Evolutionary conservation across 30 jellyfish, hydroid and myxozoan genomes (phyloP), one percentile per base, ranked within the genome.

Genomic region (Pelagia noctiluca): DNA sequence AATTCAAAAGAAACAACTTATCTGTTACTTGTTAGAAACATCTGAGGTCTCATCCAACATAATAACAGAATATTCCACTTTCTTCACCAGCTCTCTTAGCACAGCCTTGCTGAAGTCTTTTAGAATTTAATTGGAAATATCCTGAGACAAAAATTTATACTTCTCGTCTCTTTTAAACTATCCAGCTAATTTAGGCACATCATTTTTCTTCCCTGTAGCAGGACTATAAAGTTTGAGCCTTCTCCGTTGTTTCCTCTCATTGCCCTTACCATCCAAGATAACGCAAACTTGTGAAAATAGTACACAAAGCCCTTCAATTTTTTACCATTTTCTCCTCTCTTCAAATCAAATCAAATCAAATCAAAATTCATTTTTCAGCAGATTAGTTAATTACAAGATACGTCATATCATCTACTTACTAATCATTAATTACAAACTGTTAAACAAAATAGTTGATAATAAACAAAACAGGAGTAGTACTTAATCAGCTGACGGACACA

Each of bases 31-130:
- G 49, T 33, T 67, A 22, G 85, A 78, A 35, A 62, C 71, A 78
- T 54, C 89, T 33, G 89, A 78, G 22, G 89, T 63, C 38, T 49
- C 90, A 80, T 80, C 75, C 73, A 80, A 63, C 21, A 80, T 80
- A 49, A 80, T 63, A 42, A 54, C 90, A 30, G 1, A 80, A 57
- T 80, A 80, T 28, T 65, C 90, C 65, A 84, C 90, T 63, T 63
- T 73, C 65, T 80, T 65, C 29, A 80, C 84, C 49, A 62, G 33
- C 26, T 2, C 61, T 77, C 52, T 32, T 46, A 62, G 42, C 24
- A 80, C 90, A 63, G 90, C 84, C 36, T 64, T 74, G 38, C 83
- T 64, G 50, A 3, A 80, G 65, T n/a, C 68, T 31, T 26, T 38
- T 65, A 65, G 65, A 84, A 80, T 80, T 80, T 63, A 84, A 80